A percentile compares a stretch with the other conserved stretches of the same genome.
These are phyloP conservation scores for Argyrosomus japonicus DNA, from an alignment of 2,113 vertebrate species.

Conservation along the genomic window DNA sequence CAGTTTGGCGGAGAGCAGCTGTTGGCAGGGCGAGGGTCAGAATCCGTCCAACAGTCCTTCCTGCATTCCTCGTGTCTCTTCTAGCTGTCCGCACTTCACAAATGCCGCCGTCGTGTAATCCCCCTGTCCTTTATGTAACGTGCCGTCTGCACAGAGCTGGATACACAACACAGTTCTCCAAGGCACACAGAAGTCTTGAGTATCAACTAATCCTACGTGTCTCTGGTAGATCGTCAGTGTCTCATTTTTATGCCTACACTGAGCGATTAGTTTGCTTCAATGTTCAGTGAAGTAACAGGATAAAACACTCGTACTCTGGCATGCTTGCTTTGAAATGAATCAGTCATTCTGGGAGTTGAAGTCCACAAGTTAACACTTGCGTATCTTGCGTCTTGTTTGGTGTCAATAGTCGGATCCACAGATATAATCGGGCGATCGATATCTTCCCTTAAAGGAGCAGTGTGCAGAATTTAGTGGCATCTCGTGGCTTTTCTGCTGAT, in stretches of 20 bases:
- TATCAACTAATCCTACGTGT: background rate
- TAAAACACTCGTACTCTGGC: background rate
- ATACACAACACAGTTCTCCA: constrained; percentile 1
- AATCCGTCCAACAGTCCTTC: constrained; percentile 36
- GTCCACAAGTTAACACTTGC: background rate
- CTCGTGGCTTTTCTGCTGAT: no score
- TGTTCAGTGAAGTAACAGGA: background rate
- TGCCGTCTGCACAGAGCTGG: constrained; percentile 38
- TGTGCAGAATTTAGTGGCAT: no score
- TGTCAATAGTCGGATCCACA: no score
- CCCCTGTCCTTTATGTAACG: constrained; percentile 54
- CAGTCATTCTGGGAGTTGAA: no score
- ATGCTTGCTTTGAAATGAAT: background rate
- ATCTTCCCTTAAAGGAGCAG: background rate
- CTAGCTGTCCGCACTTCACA: constrained; percentile 37
- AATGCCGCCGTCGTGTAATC: constrained; percentile 52
- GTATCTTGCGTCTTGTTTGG: background rate
- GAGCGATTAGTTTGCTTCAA: background rate
- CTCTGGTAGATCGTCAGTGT: background rate
- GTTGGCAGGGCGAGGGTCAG: constrained; percentile 44
- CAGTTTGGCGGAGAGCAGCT: constrained; percentile 54
- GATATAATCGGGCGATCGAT: background rate
- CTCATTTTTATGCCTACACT: background rate
- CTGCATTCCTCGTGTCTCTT: constrained; percentile 52
- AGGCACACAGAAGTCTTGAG: background rate